Conservation (phyloP, 2,888 invertebrate species). For the Stenurella melanura region DNA sequence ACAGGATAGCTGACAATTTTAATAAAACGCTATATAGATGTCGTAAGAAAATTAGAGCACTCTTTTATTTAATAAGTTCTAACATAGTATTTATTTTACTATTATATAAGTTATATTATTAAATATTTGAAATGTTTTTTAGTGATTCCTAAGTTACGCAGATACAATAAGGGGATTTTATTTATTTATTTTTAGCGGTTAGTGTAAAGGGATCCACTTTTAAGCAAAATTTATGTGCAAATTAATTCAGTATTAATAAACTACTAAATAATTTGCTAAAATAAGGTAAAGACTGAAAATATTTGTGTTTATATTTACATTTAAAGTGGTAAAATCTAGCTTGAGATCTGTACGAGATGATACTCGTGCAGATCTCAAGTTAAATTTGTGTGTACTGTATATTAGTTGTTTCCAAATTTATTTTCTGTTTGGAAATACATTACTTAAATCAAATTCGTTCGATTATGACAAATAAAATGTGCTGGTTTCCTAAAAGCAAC, state of each 20-base stretch:
- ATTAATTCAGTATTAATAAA: neutral
- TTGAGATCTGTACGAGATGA: too few relatives aligned
- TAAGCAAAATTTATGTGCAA: neutral
- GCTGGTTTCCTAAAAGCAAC: too few relatives aligned
- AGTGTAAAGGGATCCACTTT: neutral
- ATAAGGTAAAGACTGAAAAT: conserved; percentile 16
- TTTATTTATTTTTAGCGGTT: conserved; percentile 33
- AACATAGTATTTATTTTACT: conserved; percentile 68
- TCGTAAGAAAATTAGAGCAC: conserved; percentile 67
- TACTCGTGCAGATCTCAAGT: too few relatives aligned
- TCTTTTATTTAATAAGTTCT: conserved; percentile 64
- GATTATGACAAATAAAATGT: too few relatives aligned
- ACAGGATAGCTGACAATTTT: conserved; percentile 61
- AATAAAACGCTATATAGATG: conserved; percentile 64
- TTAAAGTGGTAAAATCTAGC: too few relatives aligned
- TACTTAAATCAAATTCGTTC: too few relatives aligned
- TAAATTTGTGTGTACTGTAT: too few relatives aligned
- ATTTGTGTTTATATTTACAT: too few relatives aligned
- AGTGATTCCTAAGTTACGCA: conserved; percentile 67
- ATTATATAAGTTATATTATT: conserved; percentile 62
- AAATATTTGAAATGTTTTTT: conserved; percentile 62
- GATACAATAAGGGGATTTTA: conserved; percentile 50
- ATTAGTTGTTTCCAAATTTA: too few relatives aligned
- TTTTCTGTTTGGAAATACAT: too few relatives aligned
- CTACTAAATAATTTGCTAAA: conserved; percentile 3